phyloP scores from a whole-genome alignment of 2,113 vertebrate species.

The Nesospiza acunhae region DNA sequence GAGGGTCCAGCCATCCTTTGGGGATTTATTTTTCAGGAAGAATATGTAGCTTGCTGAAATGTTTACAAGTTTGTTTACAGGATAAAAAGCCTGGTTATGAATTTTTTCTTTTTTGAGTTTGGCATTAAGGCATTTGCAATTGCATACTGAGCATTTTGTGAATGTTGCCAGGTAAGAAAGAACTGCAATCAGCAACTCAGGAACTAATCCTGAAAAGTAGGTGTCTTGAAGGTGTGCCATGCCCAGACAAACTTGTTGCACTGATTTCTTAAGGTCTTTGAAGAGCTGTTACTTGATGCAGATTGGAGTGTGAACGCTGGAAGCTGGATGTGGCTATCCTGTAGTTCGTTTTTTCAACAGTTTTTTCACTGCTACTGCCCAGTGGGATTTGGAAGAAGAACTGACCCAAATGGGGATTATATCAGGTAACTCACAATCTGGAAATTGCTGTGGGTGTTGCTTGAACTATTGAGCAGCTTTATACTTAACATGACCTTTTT shows the following conservation, averaged over 20 bases:
- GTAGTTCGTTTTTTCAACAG: slow-evolving; percentile 96
- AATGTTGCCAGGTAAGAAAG: not conserved
- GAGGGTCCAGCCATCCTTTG: not conserved
- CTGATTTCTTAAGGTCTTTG: slow-evolving; percentile 85
- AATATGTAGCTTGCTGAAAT: not conserved
- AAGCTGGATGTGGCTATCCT: slow-evolving; percentile 98
- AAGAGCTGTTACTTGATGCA: slow-evolving; percentile 91
- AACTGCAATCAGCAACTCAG: not conserved
- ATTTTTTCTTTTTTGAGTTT: not conserved
- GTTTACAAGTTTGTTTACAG: not conserved
- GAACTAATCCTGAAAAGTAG: not conserved
- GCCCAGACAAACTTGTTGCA: slow-evolving; percentile 21
- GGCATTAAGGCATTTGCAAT: not conserved
- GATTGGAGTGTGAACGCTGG: slow-evolving; percentile 98
- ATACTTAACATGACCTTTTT: not conserved
- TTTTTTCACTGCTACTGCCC: slow-evolving; percentile 98
- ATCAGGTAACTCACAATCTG: slow-evolving; percentile 80
- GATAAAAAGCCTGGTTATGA: not conserved
- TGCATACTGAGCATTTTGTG: not conserved
- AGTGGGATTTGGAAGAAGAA: slow-evolving; percentile 91
- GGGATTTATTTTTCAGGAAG: not conserved
- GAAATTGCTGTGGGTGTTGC: not conserved
- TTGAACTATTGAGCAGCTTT: not conserved
- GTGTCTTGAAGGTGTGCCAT: not conserved
- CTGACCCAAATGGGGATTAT: slow-evolving; percentile 94